Evolutionary conservation across 30 jellyfish, hydroid and myxozoan species (phyloP).

Genomic region (Rhopilema esculentum): DNA sequence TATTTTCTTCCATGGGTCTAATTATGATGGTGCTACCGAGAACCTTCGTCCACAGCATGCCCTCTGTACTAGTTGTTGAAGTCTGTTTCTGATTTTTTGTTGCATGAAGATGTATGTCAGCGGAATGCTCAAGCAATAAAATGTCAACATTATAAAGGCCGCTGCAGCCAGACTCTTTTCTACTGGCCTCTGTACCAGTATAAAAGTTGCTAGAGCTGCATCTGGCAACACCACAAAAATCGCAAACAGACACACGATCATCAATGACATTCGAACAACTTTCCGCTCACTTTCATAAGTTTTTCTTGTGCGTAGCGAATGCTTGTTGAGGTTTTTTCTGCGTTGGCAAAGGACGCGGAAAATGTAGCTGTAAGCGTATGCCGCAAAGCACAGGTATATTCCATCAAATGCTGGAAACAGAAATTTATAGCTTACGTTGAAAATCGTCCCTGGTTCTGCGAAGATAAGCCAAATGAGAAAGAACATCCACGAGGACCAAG

Average conservation of each 20-base stretch:
- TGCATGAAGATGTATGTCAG: conserved; percentile 14
- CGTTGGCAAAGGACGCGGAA: neutral
- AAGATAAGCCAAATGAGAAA: neutral
- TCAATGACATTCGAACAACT: neutral
- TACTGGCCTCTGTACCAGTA: neutral
- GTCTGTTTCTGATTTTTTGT: neutral
- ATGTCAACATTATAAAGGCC: neutral
- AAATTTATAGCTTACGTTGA: neutral
- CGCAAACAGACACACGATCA: neutral
- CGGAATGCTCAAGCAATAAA: neutral
- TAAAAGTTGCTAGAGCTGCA: neutral
- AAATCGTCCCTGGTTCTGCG: neutral
- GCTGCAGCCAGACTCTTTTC: neutral
- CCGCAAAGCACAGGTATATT: neutral
- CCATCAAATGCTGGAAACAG: neutral
- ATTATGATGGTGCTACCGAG: too few relatives aligned
- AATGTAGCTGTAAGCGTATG: conserved; percentile 3
- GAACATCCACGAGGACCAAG: conserved; percentile 3
- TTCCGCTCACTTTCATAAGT: neutral
- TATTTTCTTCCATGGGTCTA: too few relatives aligned
- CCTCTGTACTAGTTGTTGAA: neutral
- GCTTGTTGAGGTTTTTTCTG: neutral
- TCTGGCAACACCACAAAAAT: conserved; percentile 5
- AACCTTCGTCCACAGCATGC: neutral
- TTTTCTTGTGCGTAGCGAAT: neutral